A percentile compares a stretch with the other conserved stretches of the same genome.
Conservation (phyloP, 2,797 vertebrate genomes). For the Limnodromus scolopaceus region DNA sequence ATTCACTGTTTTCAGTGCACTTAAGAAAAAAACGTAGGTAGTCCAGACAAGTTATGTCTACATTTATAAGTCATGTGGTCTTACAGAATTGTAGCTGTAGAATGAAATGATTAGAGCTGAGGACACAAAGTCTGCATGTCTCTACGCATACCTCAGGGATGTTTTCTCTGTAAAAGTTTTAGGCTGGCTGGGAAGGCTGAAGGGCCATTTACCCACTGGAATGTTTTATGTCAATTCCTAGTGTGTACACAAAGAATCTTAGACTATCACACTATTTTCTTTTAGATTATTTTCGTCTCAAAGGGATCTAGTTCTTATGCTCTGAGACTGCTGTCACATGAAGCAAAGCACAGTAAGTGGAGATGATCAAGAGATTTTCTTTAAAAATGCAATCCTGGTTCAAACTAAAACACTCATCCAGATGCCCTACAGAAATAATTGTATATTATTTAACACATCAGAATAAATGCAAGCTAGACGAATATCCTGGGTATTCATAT, state of each 20-base stretch:
- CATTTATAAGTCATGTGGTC: background rate
- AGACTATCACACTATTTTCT: background rate
- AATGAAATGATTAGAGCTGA: background rate
- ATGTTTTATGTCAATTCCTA: background rate
- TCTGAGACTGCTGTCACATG: background rate
- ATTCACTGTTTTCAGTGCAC: background rate
- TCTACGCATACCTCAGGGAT: background rate
- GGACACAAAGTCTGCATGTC: background rate
- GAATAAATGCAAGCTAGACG: slow-evolving; percentile 7
- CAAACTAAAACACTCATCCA: background rate
- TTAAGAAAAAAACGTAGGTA: background rate
- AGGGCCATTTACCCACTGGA: background rate
- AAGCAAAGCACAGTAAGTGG: background rate
- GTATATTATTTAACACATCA: background rate
- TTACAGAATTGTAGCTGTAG: background rate
- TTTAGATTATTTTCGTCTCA: background rate
- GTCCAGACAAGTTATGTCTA: background rate
- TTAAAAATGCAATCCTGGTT: background rate
- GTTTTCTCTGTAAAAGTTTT: background rate
- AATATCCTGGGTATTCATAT: background rate
- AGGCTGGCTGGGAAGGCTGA: background rate
- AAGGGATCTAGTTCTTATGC: background rate
- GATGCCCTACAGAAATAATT: slow-evolving; percentile 15
- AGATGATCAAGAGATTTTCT: slow-evolving; percentile 13
- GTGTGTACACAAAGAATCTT: background rate